phyloP scores from a whole-genome alignment of 2,113 vertebrate genomes.

The Potamarius usumacintae region DNA sequence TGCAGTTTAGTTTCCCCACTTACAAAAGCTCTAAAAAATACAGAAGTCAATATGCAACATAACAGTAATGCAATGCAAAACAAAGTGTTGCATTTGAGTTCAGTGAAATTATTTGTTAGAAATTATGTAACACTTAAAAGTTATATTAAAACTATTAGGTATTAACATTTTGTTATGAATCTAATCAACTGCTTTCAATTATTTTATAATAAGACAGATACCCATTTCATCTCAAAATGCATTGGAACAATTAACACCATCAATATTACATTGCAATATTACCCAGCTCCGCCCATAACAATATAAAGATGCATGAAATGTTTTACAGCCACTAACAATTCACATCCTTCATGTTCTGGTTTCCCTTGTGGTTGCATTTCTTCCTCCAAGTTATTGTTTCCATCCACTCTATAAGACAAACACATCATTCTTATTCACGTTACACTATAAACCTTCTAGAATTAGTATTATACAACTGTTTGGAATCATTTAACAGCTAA shows the following conservation, averaged over 20 bases:
- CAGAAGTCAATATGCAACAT: background rate
- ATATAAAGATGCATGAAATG: background rate
- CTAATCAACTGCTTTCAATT: background rate
- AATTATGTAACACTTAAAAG: background rate
- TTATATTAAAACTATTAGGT: background rate
- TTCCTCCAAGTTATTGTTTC: constrained; percentile 35
- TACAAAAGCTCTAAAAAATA: background rate
- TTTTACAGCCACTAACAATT: background rate
- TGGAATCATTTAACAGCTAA: background rate
- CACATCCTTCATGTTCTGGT: constrained; percentile 8
- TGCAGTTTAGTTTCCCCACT: background rate
- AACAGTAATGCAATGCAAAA: background rate
- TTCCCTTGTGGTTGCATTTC: background rate
- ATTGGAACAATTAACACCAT: background rate
- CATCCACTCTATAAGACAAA: constrained; percentile 13
- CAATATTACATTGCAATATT: background rate
- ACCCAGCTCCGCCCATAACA: background rate
- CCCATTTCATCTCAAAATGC: background rate
- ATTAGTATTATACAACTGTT: background rate
- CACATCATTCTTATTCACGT: background rate
- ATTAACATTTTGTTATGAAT: too few relatives aligned
- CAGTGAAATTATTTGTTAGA: too few relatives aligned
- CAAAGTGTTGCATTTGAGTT: background rate
- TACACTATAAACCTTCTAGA: background rate
- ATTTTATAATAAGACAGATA: background rate